phyloP scores from a whole-genome alignment of 2,888 invertebrate genomes.

The Leucophenga maculata region DNA sequence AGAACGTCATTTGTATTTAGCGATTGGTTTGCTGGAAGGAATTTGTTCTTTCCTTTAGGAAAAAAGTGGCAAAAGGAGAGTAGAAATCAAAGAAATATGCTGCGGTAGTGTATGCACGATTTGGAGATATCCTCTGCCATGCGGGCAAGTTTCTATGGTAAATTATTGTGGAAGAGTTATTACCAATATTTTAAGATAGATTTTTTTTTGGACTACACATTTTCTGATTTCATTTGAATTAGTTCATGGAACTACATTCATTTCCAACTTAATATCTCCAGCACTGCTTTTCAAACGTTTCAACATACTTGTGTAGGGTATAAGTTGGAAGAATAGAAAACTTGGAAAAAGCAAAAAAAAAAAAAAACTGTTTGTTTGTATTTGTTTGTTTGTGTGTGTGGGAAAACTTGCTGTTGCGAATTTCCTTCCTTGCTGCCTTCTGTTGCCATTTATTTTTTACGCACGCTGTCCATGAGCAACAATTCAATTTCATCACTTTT shows the following conservation, averaged over 20 bases:
- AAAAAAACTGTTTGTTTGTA: conserved; percentile 45
- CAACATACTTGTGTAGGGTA: too few relatives aligned
- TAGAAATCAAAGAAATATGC: conserved; percentile 3
- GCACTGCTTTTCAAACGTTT: too few relatives aligned
- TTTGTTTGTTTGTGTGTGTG: conserved; percentile 12
- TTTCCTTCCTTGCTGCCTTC: too few relatives aligned
- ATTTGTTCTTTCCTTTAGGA: conserved; percentile 45
- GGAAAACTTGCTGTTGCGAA: background rate
- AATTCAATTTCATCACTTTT: conserved; percentile 23
- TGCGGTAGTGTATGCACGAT: too few relatives aligned
- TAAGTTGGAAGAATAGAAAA: background rate
- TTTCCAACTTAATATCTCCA: too few relatives aligned
- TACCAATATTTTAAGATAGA: too few relatives aligned
- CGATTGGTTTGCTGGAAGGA: conserved; percentile 48
- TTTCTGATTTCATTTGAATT: too few relatives aligned
- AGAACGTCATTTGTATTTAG: conserved; percentile 32
- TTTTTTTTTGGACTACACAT: too few relatives aligned
- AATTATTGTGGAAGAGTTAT: too few relatives aligned
- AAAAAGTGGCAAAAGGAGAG: conserved; percentile 43
- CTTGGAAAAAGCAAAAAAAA: background rate
- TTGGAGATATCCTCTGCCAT: too few relatives aligned
- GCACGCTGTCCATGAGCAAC: conserved; percentile 11
- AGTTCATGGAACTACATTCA: too few relatives aligned
- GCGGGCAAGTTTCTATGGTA: too few relatives aligned
- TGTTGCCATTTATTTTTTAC: background rate